phyloP scores from a whole-genome alignment of 2,888 invertebrate genomes.

The Hemistola chrysoprasaria region DNA sequence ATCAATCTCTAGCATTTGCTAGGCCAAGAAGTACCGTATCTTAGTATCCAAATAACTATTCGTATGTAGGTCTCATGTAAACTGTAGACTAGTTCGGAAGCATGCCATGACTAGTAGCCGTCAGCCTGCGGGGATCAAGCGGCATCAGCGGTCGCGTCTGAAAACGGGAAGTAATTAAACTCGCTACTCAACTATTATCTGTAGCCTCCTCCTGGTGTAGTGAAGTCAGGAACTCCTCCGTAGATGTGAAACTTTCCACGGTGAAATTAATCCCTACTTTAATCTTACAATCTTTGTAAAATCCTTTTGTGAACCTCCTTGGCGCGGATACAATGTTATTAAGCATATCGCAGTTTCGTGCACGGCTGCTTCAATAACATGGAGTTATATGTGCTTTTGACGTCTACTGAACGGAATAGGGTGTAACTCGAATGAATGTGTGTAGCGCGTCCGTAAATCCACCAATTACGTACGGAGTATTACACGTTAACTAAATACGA shows the following conservation, averaged over 20 bases:
- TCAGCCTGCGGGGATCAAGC: slow-evolving; percentile 23
- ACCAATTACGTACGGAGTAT: slow-evolving; percentile 31
- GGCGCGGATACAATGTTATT: slow-evolving; percentile 23
- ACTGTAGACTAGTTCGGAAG: slow-evolving; percentile 3
- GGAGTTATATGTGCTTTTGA: slow-evolving; percentile 21
- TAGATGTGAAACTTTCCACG: slow-evolving; percentile 62
- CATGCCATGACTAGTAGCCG: slow-evolving; percentile 3
- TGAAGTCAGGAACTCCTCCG: slow-evolving; percentile 57
- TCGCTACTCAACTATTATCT: slow-evolving; percentile 74
- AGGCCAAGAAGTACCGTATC: no score
- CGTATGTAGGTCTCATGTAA: slow-evolving; percentile 6
- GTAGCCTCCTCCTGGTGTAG: slow-evolving; percentile 46
- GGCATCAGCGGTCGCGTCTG: slow-evolving; percentile 40
- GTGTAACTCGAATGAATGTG: slow-evolving; percentile 31
- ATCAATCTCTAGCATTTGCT: no score
- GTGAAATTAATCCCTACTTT: slow-evolving; percentile 62
- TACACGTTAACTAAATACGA: slow-evolving; percentile 40
- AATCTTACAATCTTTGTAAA: slow-evolving; percentile 54
- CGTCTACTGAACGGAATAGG: slow-evolving; percentile 22
- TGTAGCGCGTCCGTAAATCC: slow-evolving; percentile 32
- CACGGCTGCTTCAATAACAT: slow-evolving; percentile 12
- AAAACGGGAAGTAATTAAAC: slow-evolving; percentile 75
- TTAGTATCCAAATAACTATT: no score
- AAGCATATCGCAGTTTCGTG: slow-evolving; percentile 12
- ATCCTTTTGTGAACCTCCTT: slow-evolving; percentile 43